These are phyloP conservation scores for Plagodis dolabraria DNA, from an alignment of 2,888 invertebrate genomes.

Conservation along the genomic window DNA sequence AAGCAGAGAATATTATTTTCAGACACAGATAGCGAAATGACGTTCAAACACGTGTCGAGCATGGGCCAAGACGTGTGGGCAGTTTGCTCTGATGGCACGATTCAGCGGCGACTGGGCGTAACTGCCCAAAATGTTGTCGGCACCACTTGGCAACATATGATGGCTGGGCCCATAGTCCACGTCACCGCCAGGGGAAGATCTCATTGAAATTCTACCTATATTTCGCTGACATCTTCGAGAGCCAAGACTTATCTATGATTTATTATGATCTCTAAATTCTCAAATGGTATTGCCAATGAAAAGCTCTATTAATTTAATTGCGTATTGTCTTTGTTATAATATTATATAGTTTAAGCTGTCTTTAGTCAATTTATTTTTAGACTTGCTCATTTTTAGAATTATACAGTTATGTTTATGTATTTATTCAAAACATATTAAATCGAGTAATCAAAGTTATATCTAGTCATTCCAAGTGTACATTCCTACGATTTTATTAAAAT, in stretches of 20 bases:
- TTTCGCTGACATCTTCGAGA: conserved; percentile 29
- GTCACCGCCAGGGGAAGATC: conserved; percentile 63
- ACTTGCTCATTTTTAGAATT: conserved; percentile 30
- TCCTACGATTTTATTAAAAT: conserved; percentile 27
- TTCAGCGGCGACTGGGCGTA: conserved; percentile 90
- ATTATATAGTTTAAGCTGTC: conserved; percentile 21
- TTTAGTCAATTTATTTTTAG: conserved; percentile 15
- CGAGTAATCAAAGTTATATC: conserved; percentile 32
- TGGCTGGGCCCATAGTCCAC: conserved; percentile 75
- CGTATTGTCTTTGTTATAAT: conserved; percentile 21
- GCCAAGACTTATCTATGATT: conserved; percentile 27
- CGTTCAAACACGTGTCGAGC: conserved; percentile 90
- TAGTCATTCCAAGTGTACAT: conserved; percentile 49
- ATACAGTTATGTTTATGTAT: conserved; percentile 15
- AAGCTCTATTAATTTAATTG: conserved; percentile 15
- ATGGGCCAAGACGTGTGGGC: conserved; percentile 91
- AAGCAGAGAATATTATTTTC: conserved; percentile 33
- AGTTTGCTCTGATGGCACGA: conserved; percentile 87
- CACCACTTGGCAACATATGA: conserved; percentile 90
- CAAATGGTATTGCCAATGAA: conserved; percentile 31
- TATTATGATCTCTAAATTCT: conserved; percentile 31
- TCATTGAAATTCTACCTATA: conserved; percentile 11
- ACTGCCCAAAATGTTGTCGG: conserved; percentile 90
- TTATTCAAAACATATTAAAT: conserved; percentile 20
- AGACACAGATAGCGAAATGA: conserved; percentile 65